phyloP scores from a whole-genome alignment of 2,797 vertebrate species.

The Zenarchopterus dispar region DNA sequence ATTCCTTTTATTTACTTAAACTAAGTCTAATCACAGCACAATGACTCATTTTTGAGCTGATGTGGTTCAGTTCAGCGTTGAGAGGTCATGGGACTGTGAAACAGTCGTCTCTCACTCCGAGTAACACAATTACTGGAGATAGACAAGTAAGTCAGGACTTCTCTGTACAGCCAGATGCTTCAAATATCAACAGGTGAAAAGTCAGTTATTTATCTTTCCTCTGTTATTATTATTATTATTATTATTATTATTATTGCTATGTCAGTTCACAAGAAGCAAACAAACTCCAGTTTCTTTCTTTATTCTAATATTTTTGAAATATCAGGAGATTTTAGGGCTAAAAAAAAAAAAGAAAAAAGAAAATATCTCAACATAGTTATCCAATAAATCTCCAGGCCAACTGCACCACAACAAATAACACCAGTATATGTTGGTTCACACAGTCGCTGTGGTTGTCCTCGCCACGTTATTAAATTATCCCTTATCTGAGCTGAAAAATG shows the following conservation, averaged over 20 bases:
- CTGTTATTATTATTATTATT: no score
- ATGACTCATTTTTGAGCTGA: conserved; percentile 33
- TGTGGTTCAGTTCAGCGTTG: conserved; percentile 17
- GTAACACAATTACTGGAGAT: conserved; percentile 67
- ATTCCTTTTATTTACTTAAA: conserved; percentile 2
- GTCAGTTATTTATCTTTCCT: no score
- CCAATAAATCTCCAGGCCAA: conserved; percentile 54
- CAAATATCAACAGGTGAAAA: no score
- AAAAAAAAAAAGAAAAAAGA: neutral
- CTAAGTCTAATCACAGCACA: conserved; percentile 26
- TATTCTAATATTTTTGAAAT: neutral
- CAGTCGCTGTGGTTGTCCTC: conserved; percentile 41
- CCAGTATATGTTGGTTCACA: conserved; percentile 30
- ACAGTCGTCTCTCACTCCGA: conserved; percentile 37
- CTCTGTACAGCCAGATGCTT: conserved; percentile 10
- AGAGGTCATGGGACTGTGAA: conserved; percentile 70
- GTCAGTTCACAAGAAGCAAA: no score
- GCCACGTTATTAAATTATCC: conserved; percentile 62
- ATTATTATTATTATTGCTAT: no score
- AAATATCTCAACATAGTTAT: conserved; percentile 21
- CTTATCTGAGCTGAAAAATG: conserved; percentile 62
- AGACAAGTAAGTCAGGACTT: conserved; percentile 38
- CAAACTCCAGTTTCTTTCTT: neutral
- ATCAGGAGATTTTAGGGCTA: conserved; percentile 7
- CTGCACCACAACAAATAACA: conserved; percentile 45